Evolutionary conservation across 2,888 invertebrate species (phyloP).

Genomic region (Beris morrisii): DNA sequence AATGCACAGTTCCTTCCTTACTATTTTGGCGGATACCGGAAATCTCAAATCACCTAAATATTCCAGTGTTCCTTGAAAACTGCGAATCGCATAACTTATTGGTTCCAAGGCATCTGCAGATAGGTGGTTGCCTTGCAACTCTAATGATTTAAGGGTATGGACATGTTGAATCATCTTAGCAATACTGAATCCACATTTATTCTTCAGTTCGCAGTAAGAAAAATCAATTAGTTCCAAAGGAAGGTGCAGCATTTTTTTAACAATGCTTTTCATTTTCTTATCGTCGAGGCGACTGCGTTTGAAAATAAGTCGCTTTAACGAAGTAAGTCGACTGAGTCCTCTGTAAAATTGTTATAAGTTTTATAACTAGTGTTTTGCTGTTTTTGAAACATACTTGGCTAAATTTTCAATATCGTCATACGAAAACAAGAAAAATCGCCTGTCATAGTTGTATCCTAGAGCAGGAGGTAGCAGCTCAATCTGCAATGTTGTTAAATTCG

Average conservation of each 20-base stretch:
- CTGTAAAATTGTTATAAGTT: conserved; percentile 7
- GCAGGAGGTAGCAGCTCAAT: conserved; percentile 19
- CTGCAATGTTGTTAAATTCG: conserved; percentile 19
- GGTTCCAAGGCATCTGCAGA: conserved; percentile 4
- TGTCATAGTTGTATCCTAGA: conserved; percentile 21
- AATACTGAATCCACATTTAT: conserved; percentile 29
- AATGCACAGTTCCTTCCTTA: background rate
- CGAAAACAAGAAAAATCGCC: conserved; percentile 29
- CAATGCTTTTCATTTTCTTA: conserved; percentile 33
- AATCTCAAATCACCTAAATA: conserved; percentile 16
- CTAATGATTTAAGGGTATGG: conserved; percentile 15
- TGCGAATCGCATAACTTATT: conserved; percentile 21
- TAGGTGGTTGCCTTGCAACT: conserved; percentile 34
- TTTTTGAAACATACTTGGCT: conserved; percentile 10
- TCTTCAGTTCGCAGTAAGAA: conserved; percentile 29
- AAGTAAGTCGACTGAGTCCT: conserved; percentile 15
- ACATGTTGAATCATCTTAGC: conserved; percentile 17
- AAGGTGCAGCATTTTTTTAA: conserved; percentile 9
- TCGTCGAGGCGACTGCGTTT: conserved; percentile 30
- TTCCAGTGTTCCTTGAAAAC: conserved; percentile 24
- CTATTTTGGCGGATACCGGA: background rate
- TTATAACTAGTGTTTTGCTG: background rate
- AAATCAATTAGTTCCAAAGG: conserved; percentile 28
- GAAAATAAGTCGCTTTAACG: conserved; percentile 24
- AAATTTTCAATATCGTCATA: conserved; percentile 26